Evolutionary conservation across 1,140 invertebrate genomes (phyloP).

Genomic region (Psilanteris sp.): DNA sequence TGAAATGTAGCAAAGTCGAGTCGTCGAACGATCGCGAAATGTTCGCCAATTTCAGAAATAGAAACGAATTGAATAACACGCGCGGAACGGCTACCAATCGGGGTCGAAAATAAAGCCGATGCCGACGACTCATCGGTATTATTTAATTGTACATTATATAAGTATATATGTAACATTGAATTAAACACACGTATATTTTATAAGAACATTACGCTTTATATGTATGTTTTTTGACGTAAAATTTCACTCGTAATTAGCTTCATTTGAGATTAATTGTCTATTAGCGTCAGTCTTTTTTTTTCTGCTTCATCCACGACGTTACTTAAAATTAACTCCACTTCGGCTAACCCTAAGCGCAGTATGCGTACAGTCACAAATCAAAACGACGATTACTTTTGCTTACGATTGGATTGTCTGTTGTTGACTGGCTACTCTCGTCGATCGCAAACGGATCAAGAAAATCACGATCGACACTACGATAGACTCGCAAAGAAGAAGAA

Average conservation of each 20-base stretch:
- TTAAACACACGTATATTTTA: constrained; percentile 61
- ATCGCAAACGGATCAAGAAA: too few species aligned
- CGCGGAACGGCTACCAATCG: constrained; percentile 37
- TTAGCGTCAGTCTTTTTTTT: constrained; percentile 52
- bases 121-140: constrained; percentile 29
- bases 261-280: constrained; percentile 48
- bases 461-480: too few species aligned
- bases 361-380: too few species aligned
- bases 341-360: too few species aligned
- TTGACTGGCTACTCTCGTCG: too few species aligned
- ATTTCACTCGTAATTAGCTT: constrained; percentile 63
- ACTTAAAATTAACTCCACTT: constrained; percentile 3
- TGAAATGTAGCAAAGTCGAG: too few species aligned
- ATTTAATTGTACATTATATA: constrained; percentile 50
- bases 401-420: too few species aligned
- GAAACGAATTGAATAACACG: constrained; percentile 34
- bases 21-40: too few species aligned
- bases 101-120: constrained; percentile 40
- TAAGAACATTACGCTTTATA: constrained; percentile 57
- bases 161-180: constrained; percentile 54
- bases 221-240: constrained; percentile 55
- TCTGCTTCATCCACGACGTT: constrained; percentile 39
- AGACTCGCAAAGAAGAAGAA: constrained; percentile 15
- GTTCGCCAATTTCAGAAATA: too few species aligned
- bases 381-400: too few species aligned